phyloP scores from a whole-genome alignment of 2,113 vertebrate species.

The Onychostoma macrolepis region DNA sequence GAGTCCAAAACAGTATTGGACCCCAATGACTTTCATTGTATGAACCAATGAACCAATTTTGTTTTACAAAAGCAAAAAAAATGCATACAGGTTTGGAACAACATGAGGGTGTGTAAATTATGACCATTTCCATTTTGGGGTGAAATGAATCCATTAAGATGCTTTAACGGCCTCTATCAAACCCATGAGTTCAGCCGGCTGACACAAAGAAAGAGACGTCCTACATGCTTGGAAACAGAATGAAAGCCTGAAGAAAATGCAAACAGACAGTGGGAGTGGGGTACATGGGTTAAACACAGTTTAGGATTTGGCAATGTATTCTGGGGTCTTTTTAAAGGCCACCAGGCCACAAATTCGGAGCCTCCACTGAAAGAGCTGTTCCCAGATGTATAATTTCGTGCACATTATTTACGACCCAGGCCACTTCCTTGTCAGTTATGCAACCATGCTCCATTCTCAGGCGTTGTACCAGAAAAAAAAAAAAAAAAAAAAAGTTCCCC shows the following conservation, averaged over 20 bases:
- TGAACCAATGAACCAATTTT: too few relatives aligned
- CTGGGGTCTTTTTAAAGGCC: conserved; percentile 75
- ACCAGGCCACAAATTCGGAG: conserved; percentile 70
- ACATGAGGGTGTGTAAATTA: not conserved
- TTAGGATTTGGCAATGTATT: conserved; percentile 68
- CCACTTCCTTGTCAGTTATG: conserved; percentile 68
- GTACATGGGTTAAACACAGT: conserved; percentile 69
- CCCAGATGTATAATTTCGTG: conserved; percentile 70
- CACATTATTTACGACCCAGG: conserved; percentile 68
- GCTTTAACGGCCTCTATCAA: not conserved
- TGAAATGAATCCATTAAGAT: not conserved
- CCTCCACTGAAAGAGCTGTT: conserved; percentile 67
- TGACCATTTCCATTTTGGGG: not conserved
- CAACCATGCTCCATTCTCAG: conserved; percentile 64
- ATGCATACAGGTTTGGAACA: not conserved
- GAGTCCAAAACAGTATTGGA: not conserved
- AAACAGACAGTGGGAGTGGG: conserved; percentile 72
- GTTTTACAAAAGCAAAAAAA: not conserved
- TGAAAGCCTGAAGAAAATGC: conserved; percentile 70
- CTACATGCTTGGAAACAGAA: conserved; percentile 74
- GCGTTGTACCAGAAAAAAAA: conserved; percentile 29
- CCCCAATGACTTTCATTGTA: not conserved
- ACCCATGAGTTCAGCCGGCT: not conserved
- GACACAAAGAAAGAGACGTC: conserved; percentile 37
- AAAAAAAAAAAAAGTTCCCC: conserved; percentile 28